Evolutionary conservation across 2,888 invertebrate genomes (phyloP).

Genomic region (Drosophila mayaguana): DNA sequence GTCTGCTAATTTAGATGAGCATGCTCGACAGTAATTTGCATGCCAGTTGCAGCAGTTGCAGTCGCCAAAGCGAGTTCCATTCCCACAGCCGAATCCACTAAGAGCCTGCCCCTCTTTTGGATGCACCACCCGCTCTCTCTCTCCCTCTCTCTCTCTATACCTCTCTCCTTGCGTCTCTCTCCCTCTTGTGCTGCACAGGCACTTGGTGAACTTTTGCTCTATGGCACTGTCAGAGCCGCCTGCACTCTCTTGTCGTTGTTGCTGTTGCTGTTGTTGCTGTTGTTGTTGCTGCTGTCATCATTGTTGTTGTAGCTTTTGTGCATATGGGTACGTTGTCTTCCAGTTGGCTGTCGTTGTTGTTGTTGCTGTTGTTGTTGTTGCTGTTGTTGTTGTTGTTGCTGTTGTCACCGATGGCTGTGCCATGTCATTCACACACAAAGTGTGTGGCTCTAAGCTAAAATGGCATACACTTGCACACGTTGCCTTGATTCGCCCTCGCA

Average conservation of each 20-base stretch:
- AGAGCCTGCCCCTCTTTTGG: slow-evolving; percentile 7
- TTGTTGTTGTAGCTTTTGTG: slow-evolving; percentile 59
- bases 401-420: slow-evolving; percentile 55
- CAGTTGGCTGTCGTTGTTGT: slow-evolving; percentile 22
- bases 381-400: slow-evolving; percentile 33
- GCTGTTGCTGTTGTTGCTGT: slow-evolving; percentile 13
- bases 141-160: no score
- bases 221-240: slow-evolving; percentile 66
- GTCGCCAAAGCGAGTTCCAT: slow-evolving; percentile 36
- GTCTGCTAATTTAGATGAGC: slow-evolving; percentile 76
- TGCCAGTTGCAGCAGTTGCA: slow-evolving; percentile 73
- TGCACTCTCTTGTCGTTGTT: slow-evolving; percentile 52
- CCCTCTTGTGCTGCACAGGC: slow-evolving; percentile 10
- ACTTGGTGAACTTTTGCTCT: slow-evolving; percentile 41
- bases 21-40: slow-evolving; percentile 79
- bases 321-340: slow-evolving; percentile 68
- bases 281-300: slow-evolving; percentile 32
- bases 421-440: slow-evolving; percentile 79
- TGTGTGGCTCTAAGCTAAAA: slow-evolving; percentile 72
- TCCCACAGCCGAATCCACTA: slow-evolving; percentile 27
- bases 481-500: slow-evolving; percentile 59
- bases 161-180: no score
- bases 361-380: slow-evolving; percentile 30
- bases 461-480: slow-evolving; percentile 76
- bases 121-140: background rate